Percentiles rank a stretch among this genome's conserved stretches.
Evolutionary conservation across 2,888 invertebrate species (phyloP).

Genomic region (Pandemis cinnamomeana): DNA sequence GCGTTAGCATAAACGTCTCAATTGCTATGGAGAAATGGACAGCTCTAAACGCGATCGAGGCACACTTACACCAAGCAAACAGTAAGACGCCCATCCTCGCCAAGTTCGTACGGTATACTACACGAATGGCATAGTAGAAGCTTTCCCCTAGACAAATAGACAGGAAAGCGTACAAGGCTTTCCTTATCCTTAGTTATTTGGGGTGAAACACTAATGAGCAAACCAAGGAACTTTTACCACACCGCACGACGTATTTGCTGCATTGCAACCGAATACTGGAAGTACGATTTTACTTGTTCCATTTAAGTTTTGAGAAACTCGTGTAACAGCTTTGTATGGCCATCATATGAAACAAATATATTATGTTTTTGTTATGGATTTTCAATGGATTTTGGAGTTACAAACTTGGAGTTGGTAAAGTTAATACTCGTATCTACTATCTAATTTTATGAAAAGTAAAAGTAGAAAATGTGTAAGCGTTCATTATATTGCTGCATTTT

Average conservation of each 20-base stretch:
- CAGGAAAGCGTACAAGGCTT: slow-evolving; percentile 1
- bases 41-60: too few species aligned
- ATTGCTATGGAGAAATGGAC: too few species aligned
- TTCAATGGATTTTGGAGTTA: too few species aligned
- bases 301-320: slow-evolving; percentile 16
- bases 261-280: slow-evolving; percentile 19
- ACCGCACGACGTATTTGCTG: slow-evolving; percentile 28
- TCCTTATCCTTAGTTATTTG: slow-evolving; percentile 27
- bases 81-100: too few species aligned
- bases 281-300: background rate
- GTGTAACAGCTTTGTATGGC: background rate
- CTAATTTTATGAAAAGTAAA: too few species aligned
- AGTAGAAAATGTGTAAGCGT: too few species aligned
- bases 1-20: too few species aligned
- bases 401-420: too few species aligned
- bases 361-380: background rate
- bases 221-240: slow-evolving; percentile 33
- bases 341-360: background rate
- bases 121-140: background rate
- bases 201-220: slow-evolving; percentile 36
- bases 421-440: too few species aligned
- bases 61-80: too few species aligned
- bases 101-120: background rate
- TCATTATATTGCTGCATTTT: too few species aligned
- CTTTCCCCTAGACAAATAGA: background rate